Conservation (phyloP, 2,888 invertebrate species). For the Eulithis prunata region DNA sequence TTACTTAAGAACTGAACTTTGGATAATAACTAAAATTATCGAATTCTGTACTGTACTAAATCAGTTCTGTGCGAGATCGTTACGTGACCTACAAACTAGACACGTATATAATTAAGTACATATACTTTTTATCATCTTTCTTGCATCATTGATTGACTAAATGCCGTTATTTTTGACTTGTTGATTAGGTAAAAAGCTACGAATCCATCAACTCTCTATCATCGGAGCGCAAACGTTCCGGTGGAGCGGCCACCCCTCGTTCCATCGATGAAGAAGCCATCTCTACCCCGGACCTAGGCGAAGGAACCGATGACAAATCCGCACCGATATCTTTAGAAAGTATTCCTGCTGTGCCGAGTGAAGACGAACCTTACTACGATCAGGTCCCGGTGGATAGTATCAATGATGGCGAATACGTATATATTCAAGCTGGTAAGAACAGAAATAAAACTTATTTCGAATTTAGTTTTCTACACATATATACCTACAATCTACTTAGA, state of each 20-base stretch:
- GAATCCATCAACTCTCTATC: constrained; percentile 87
- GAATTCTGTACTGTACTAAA: no score
- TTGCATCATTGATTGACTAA: no score
- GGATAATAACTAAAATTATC: no score
- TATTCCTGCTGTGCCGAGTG: constrained; percentile 64
- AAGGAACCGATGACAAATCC: constrained; percentile 71
- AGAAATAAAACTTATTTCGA: not conserved
- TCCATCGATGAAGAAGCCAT: constrained; percentile 78
- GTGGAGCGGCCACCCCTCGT: constrained; percentile 79
- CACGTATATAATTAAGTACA: no score
- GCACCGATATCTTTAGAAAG: constrained; percentile 75
- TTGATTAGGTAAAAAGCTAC: constrained; percentile 85
- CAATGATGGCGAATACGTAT: constrained; percentile 89
- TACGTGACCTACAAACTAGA: no score
- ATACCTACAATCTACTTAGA: no score
- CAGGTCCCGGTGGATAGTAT: constrained; percentile 87
- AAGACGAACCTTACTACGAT: constrained; percentile 89
- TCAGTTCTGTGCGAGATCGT: no score
- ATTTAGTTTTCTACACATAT: no score
- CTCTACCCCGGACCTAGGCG: constrained; percentile 68
- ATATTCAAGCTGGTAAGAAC: constrained; percentile 87
- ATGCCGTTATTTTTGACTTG: not conserved
- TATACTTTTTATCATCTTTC: no score
- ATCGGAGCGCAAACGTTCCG: constrained; percentile 83
- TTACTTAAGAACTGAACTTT: no score